These are phyloP conservation scores for Macrophya annulata DNA, from an alignment of 2,888 invertebrate species.

Conservation along the genomic window DNA sequence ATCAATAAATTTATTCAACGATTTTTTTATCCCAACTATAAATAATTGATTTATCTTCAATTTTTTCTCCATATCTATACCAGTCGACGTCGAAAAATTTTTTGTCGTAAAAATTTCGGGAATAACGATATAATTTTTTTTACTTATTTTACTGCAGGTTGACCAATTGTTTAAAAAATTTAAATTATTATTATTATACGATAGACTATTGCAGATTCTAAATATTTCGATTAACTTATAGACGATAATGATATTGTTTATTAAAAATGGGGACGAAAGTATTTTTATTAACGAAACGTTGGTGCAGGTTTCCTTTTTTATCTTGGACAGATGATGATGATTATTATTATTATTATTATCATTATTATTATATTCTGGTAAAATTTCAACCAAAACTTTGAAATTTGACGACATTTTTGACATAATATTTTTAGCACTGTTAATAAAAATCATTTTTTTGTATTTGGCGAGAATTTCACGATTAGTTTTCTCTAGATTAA, in stretches of 20 bases:
- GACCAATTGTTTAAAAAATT: background rate
- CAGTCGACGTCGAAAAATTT: background rate
- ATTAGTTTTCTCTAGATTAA: constrained; percentile 30
- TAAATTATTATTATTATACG: background rate
- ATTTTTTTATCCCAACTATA: background rate
- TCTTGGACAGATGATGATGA: background rate
- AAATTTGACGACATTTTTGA: background rate
- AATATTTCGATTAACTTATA: background rate
- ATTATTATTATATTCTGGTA: background rate
- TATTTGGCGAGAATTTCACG: constrained; percentile 12
- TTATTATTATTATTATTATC: background rate
- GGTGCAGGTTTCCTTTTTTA: background rate
- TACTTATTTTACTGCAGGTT: background rate
- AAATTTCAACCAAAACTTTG: background rate
- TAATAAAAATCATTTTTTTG: background rate
- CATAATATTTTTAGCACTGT: background rate
- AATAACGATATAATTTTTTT: background rate
- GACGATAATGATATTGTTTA: background rate
- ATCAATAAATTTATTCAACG: background rate
- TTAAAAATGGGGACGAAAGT: background rate
- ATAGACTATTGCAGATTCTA: background rate
- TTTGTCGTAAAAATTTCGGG: background rate
- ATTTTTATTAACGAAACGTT: background rate
- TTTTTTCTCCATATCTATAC: background rate
- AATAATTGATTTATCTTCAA: background rate